phyloP scores from a whole-genome alignment of 2,113 vertebrate genomes.

The rabbit (Oryctolagus cuniculus) region DNA sequence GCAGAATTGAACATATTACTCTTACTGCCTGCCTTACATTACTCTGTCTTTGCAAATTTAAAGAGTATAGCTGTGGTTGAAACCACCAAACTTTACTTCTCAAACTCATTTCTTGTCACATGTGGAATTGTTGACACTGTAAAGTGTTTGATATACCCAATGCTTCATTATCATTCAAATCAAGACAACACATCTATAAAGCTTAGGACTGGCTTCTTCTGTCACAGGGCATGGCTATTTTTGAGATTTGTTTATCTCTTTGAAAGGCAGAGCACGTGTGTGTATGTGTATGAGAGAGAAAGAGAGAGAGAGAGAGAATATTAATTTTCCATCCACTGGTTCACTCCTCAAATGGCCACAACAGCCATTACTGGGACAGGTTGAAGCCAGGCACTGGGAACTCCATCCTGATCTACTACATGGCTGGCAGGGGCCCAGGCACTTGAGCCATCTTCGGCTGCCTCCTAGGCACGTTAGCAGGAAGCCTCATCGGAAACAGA shows the following conservation, averaged over 20 bases:
- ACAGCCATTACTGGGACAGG: too few relatives aligned
- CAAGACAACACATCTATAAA: background rate
- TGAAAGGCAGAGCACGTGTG: too few relatives aligned
- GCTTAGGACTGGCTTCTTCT: slow-evolving; percentile 3
- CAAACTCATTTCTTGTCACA: background rate
- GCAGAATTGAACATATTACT: background rate
- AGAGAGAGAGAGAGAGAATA: too few relatives aligned
- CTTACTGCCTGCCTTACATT: background rate
- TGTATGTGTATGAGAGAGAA: too few relatives aligned
- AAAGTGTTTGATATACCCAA: background rate
- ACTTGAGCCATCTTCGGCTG: too few relatives aligned
- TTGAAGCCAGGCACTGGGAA: too few relatives aligned
- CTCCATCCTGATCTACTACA: too few relatives aligned
- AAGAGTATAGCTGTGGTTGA: background rate
- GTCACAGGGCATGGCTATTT: background rate
- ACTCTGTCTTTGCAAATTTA: slow-evolving; percentile 1
- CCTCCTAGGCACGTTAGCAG: too few relatives aligned
- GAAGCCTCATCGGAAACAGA: too few relatives aligned
- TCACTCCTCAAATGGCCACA: too few relatives aligned
- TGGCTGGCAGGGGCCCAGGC: too few relatives aligned
- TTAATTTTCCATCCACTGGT: too few relatives aligned
- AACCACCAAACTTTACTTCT: background rate
- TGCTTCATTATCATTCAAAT: background rate
- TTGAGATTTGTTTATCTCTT: background rate
- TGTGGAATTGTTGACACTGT: background rate